Evolutionary conservation across 2,797 vertebrate species (phyloP), one percentile per base, ranked within the genome.

Genomic region (Aplochiton taeniatus): DNA sequence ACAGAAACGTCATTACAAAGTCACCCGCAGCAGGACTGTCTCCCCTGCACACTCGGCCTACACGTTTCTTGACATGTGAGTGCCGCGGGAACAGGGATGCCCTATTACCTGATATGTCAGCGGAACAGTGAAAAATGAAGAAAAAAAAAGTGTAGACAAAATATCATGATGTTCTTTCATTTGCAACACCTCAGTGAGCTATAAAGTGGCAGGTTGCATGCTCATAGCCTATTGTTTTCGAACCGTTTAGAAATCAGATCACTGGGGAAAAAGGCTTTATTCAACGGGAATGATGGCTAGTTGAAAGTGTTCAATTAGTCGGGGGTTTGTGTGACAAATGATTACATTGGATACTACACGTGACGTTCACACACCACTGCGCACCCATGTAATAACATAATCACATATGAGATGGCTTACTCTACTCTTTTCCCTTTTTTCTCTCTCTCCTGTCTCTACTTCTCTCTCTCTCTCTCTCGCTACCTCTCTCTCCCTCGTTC

Each of bases 21-120:
- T 79, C 82, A 71, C 66, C 69, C 62, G 57, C 73, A 74, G 50
- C 49, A 65, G 77, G 87, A 87, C 83, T 86, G 80, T 87, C 83
- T 81, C 72, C 66, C 70, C 13, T 14, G 14, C 54, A 41, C 54
- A 54, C 11, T 12, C 3, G 31, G 31, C 31, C 31, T 31, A 2
- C 2, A 31, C 31, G 31, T 31, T 54, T 54, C 19, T 19, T 20
- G 11, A 54, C 13, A 13, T 19, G 52, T 20, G 31, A 11, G 17
- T 11, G 52, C 11, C 9, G 20, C 8, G 1, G 41, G 42, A 16
- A 41, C 4, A n/a, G 19, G 9, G 13, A 8, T 9, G 12, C 1
- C 2, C 14, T 16, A 44, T 57, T 43, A 31, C 9, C 31, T 31
- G 6, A 6, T 3, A 31, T 6, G 31, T 6, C 31, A 6, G 31